phyloP scores from a whole-genome alignment of 2,888 invertebrate genomes.

The Patella caerulea region DNA sequence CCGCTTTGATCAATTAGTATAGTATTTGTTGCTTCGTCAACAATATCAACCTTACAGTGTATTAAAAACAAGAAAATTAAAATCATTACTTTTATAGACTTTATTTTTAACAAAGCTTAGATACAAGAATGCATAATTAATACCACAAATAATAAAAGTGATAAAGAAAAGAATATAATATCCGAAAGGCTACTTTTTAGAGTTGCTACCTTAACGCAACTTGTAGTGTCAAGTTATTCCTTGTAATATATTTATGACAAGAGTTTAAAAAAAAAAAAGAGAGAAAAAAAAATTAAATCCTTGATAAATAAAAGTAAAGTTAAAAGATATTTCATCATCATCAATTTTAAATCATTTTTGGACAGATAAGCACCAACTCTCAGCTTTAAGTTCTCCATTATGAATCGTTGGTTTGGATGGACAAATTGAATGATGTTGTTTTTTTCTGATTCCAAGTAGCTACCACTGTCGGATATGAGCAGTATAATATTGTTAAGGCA shows the following conservation, averaged over 20 bases:
- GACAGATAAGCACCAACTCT: too few relatives aligned
- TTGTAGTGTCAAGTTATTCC: not conserved
- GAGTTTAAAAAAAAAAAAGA: too few relatives aligned
- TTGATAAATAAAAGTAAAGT: too few relatives aligned
- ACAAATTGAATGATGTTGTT: too few relatives aligned
- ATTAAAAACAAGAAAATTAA: constrained; percentile 11
- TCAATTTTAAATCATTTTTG: too few relatives aligned
- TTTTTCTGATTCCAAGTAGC: not conserved
- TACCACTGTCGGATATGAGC: not conserved
- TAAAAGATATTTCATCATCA: too few relatives aligned
- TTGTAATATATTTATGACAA: too few relatives aligned
- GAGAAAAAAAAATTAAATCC: too few relatives aligned
- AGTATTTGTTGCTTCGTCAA: too few relatives aligned
- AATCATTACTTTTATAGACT: constrained; percentile 18
- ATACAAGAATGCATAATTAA: constrained; percentile 37
- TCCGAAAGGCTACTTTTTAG: constrained; percentile 33
- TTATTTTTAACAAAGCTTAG: constrained; percentile 39
- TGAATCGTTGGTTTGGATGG: too few relatives aligned
- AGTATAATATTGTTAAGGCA: not conserved
- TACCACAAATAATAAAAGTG: constrained; percentile 30
- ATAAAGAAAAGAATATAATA: constrained; percentile 20
- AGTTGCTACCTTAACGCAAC: constrained; percentile 27
- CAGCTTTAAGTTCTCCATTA: too few relatives aligned
- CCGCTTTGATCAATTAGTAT: too few relatives aligned
- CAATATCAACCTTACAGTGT: not conserved